Conservation (phyloP, 1,140 invertebrate genomes). For the Holcopasites calliopsidis region DNA sequence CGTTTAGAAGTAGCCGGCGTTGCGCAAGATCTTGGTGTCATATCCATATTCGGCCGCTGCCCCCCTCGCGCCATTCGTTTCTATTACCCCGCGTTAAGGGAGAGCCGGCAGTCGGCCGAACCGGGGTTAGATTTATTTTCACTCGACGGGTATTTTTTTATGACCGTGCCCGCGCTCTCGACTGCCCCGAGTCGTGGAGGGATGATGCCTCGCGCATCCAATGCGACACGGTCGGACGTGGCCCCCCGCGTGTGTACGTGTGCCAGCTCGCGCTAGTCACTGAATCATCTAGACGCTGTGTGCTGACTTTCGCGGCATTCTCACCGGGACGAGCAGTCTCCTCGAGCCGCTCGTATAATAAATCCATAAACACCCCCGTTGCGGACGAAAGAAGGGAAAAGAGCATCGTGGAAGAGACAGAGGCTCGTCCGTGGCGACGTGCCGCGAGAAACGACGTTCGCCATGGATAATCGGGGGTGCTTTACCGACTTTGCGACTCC, state of each 20-base stretch:
- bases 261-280: background rate
- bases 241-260: slow-evolving; percentile 18
- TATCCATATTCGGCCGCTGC: slow-evolving; percentile 38
- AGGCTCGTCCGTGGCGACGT: slow-evolving; percentile 58
- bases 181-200: slow-evolving; percentile 50
- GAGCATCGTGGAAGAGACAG: slow-evolving; percentile 30
- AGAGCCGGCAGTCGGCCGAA: slow-evolving; percentile 38
- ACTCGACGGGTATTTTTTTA: slow-evolving; percentile 77
- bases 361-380: slow-evolving; percentile 78
- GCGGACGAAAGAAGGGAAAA: slow-evolving; percentile 23
- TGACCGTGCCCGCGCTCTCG: slow-evolving; percentile 66
- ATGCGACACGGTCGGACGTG: slow-evolving; percentile 49
- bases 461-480: slow-evolving; percentile 52
- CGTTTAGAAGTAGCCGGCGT: background rate
- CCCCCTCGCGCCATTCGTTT: slow-evolving; percentile 72
- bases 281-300: slow-evolving; percentile 20
- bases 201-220: slow-evolving; percentile 62
- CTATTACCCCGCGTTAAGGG: slow-evolving; percentile 74
- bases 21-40: slow-evolving; percentile 26
- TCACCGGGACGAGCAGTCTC: slow-evolving; percentile 56
- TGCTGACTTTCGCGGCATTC: slow-evolving; percentile 21
- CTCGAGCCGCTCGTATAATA: slow-evolving; percentile 76
- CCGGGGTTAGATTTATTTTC: slow-evolving; percentile 78
- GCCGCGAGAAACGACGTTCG: slow-evolving; percentile 71
- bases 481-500: too few species aligned